Evolutionary conservation across 2,888 invertebrate genomes (phyloP), one percentile per base, ranked within the genome.

Genomic region (Oscheius myriophilus): DNA sequence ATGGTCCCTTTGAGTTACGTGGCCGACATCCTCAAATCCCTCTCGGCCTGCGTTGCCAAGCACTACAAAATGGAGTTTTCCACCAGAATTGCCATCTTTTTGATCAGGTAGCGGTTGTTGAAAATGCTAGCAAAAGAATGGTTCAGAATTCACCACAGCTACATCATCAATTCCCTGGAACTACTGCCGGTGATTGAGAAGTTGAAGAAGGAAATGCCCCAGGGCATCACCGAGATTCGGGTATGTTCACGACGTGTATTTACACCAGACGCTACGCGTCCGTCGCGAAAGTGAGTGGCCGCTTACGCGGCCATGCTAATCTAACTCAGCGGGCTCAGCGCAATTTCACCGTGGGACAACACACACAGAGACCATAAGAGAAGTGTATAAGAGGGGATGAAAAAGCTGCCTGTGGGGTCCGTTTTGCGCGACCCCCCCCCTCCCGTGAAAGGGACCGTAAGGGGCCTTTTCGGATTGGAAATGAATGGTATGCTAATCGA

Each of bases 1-100:
- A 89, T 95, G 14, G 88, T 97, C 52, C 94, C 96, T 1, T 93
- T 95, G 86, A 90, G 91, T 59, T 90, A 91, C 62, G 93, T 93
- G 1, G 91, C 92, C 83, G 92, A 93, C 61, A 89, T 96, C 57
- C 89, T 97, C 0, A 90, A 91, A 68, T 89, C 91, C 82, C 87
- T 96, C 71, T 91, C 92, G 0, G 86, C 88, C 7, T 89, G 95
- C 66, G 89, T 94, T 12, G 89, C 90, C 53, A 90, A 91, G 71
- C 91, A 91, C 42, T 92, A 92, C 87, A 88, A 89, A 69, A 90
- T 91, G 0, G 96, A 97, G 88, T 88, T 95, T 64, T 89, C 92
- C 67, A 91, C 91, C 70, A 91, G 93, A 77, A 90, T 93, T 46
- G 90, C 92, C 1, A 88, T 93, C 74, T 94, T 94, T 87, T 84